Evolutionary conservation across 2,113 vertebrate genomes (phyloP).

Genomic region (Petaurus breviceps): DNA sequence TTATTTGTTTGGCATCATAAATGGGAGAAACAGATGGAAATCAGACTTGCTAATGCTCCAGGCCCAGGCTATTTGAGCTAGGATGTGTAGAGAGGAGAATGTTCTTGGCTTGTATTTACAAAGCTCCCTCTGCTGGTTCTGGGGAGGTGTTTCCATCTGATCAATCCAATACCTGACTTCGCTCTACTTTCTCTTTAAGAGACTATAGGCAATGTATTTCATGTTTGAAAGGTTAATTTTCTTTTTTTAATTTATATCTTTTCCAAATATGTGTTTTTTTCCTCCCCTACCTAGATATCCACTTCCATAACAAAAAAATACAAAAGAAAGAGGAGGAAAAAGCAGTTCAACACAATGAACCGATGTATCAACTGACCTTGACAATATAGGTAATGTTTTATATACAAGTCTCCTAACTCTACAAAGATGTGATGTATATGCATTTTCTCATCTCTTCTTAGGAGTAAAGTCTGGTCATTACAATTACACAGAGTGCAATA

Average conservation of each 20-base stretch:
- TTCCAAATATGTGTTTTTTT: background rate
- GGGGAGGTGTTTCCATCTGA: background rate
- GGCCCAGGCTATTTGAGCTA: background rate
- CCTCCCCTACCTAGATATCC: background rate
- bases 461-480: background rate
- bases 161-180: background rate
- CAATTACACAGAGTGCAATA: background rate
- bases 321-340: background rate
- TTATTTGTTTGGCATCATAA: background rate
- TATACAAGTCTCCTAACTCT: background rate
- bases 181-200: background rate
- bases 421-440: background rate
- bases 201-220: background rate
- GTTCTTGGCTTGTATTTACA: background rate
- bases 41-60: conserved; percentile 7
- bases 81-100: background rate
- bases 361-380: background rate
- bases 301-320: background rate
- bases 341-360: background rate
- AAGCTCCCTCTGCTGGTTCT: conserved; percentile 75
- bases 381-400: background rate
- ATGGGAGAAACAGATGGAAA: conserved; percentile 27
- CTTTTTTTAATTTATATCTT: background rate
- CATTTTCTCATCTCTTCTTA: background rate
- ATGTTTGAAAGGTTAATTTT: background rate